Conservation (phyloP, 2,888 invertebrate genomes). For the Hydrotaea diabolus region DNA sequence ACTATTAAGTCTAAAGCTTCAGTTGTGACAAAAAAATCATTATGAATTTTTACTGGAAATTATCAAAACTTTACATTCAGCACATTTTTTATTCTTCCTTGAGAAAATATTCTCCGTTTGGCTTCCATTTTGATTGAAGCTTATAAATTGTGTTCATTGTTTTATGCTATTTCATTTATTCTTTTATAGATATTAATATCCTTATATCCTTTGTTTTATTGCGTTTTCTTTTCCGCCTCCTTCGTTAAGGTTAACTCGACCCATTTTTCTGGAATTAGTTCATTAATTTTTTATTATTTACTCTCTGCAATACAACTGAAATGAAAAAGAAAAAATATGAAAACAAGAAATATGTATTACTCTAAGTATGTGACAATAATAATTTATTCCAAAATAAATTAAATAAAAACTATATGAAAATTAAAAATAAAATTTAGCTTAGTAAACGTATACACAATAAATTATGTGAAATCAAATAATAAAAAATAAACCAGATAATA, state of each 20-base stretch:
- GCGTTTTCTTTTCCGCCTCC: too few relatives aligned
- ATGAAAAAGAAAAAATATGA: neutral
- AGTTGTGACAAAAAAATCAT: neutral
- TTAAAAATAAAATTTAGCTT: constrained; percentile 55
- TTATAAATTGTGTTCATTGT: constrained; percentile 60
- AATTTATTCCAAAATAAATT: constrained; percentile 77
- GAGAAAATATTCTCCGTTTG: too few relatives aligned
- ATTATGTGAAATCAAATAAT: constrained; percentile 62
- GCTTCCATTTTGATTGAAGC: neutral
- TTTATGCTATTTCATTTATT: too few relatives aligned
- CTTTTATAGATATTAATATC: too few relatives aligned
- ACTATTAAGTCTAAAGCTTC: constrained; percentile 3
- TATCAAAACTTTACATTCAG: too few relatives aligned
- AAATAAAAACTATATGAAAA: constrained; percentile 50
- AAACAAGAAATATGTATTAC: constrained; percentile 57
- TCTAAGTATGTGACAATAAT: constrained; percentile 80
- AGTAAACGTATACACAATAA: constrained; percentile 58
- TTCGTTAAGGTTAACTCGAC: too few relatives aligned
- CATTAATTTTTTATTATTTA: constrained; percentile 22
- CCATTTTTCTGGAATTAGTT: neutral
- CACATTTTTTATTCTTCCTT: too few relatives aligned
- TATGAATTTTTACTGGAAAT: too few relatives aligned
- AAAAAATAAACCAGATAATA: constrained; percentile 8
- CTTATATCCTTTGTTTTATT: too few relatives aligned
- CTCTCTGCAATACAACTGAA: constrained; percentile 17